A percentile compares a stretch with the other conserved stretches of the same genome.
Conservation (phyloP, 2,888 invertebrate species). For the Volucella inflata region DNA sequence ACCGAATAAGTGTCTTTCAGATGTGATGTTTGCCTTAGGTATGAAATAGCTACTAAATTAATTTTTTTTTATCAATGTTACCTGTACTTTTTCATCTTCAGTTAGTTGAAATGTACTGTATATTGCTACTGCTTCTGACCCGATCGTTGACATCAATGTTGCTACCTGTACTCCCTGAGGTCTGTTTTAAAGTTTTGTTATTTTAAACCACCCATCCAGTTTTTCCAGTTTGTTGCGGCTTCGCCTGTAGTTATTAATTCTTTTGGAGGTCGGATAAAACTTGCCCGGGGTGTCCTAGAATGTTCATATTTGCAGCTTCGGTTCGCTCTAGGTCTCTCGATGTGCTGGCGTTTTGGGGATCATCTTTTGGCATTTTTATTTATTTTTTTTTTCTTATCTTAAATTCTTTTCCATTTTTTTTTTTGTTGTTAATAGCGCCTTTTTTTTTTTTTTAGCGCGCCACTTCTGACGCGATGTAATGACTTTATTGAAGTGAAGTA, state of each 20-base stretch:
- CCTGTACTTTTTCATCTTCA: slow-evolving; percentile 12
- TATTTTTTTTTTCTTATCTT: no score
- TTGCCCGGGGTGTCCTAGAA: neutral
- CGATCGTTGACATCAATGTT: slow-evolving; percentile 31
- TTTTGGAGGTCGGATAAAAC: neutral
- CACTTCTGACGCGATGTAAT: no score
- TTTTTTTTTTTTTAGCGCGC: no score
- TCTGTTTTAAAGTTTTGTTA: neutral
- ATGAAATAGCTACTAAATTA: slow-evolving; percentile 12
- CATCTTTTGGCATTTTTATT: no score
- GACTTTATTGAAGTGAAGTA: no score
- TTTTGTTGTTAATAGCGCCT: no score
- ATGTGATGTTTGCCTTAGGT: slow-evolving; percentile 18
- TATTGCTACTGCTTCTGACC: slow-evolving; percentile 24
- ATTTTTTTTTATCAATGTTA: slow-evolving; percentile 12
- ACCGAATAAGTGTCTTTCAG: slow-evolving; percentile 5
- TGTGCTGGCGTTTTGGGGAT: no score
- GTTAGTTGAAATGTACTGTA: slow-evolving; percentile 25
- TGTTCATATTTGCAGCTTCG: neutral
- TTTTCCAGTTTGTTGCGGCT: neutral
- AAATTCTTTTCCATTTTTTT: no score
- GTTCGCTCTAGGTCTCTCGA: no score
- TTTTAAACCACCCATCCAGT: neutral
- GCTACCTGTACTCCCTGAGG: slow-evolving; percentile 17
- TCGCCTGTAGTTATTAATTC: neutral